Conservation (phyloP, 1,140 invertebrate genomes). For the Drosophila bocki region DNA sequence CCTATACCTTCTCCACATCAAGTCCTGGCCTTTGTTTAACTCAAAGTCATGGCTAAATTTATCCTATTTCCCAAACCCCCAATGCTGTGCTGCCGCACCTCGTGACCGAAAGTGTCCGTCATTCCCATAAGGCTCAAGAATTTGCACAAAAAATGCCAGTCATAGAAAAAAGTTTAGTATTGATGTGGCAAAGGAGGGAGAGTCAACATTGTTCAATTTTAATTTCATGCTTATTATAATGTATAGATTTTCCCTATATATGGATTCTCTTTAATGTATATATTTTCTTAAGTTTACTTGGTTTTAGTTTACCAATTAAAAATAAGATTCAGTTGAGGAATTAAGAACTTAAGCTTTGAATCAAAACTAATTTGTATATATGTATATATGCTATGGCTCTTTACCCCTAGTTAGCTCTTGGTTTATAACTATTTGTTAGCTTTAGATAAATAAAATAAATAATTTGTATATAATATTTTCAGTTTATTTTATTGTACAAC, state of each 20-base stretch:
- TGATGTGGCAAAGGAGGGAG: background rate
- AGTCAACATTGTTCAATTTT: background rate
- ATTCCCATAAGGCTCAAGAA: background rate
- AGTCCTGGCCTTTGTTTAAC: background rate
- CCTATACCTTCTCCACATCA: background rate
- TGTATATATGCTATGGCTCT: too few species aligned
- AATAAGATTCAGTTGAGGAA: background rate
- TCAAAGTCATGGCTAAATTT: conserved; percentile 1
- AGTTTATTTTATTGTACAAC: background rate
- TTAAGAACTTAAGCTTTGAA: background rate
- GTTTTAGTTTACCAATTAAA: background rate
- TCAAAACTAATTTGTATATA: background rate
- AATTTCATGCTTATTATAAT: background rate
- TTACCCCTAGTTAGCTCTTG: too few species aligned
- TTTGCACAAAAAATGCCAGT: background rate
- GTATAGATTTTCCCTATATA: background rate
- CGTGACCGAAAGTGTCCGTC: background rate
- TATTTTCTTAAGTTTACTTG: too few species aligned
- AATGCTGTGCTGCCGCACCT: background rate
- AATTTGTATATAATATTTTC: too few species aligned
- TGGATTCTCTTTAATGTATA: background rate
- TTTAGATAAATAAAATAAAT: too few species aligned
- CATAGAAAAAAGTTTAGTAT: background rate
- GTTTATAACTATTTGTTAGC: too few species aligned
- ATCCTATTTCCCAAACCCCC: background rate